Evolutionary conservation across 2,888 invertebrate species (phyloP), one percentile per base, ranked within the genome.

Genomic region (Sinohyriopsis cumingii): DNA sequence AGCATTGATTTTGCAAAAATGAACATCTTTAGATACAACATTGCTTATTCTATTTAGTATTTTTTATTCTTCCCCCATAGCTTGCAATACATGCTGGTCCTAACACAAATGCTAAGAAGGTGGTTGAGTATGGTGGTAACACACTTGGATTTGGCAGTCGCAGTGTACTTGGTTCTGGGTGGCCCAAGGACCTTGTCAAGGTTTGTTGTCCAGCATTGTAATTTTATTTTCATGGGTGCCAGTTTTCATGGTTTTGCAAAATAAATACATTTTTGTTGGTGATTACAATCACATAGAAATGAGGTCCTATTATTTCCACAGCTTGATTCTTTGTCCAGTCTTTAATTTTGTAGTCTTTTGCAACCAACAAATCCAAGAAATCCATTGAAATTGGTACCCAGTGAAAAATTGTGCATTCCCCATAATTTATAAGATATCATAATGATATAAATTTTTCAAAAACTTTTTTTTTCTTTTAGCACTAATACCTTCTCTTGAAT

Each of bases 51-150:
- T 53, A 53, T 24, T 28, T 1, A 9, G 20, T 1, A 15, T 67
- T 67, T 22, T 55, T 55, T 59, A 19, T 45, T 22, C 20, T 24
- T 67, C 33, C 45, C 18, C 79, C 78, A 7, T 72, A 89, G 89
- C 80, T 89, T 69, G 83, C 88, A 5, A 70, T 89, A 19, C 88
- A 88, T 82, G 88, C 88, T 67, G 89, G 89, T 19, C 79, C 88
- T 0, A 89, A 86, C 69, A 86, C 88, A 6, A 88, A 82, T 65
- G 82, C 86, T 25, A 86, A 86, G 77, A 90, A 89, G 72, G 82
- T 89, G 28, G 84, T 85, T 4, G 90, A 90, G 77, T 90, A 89
- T 78, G 90, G 90, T 19, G 90, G 90, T 0, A 90, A 90, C 76
- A 90, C 88, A 15, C 87, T 83, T 79, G 90, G 90, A 6, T 90